phyloP scores from a whole-genome alignment of 53 echinoderm and acorn worm genomes.

The Apostichopus leukothele region DNA sequence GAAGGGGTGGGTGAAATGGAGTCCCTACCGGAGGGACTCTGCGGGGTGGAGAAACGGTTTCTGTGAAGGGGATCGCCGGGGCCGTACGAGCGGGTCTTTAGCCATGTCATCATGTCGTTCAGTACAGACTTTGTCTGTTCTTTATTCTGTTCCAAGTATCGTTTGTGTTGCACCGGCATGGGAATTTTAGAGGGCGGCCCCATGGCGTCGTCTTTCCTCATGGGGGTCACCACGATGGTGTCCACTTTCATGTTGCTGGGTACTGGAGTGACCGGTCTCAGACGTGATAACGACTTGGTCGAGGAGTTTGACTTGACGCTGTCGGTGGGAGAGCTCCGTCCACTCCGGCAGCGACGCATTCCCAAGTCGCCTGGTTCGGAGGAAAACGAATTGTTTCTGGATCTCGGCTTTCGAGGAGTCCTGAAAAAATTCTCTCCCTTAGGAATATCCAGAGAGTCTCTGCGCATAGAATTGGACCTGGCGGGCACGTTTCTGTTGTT shows the following conservation, averaged over 20 bases:
- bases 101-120: slow-evolving; percentile 70
- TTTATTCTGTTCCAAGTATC: slow-evolving; percentile 56
- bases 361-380: slow-evolving; percentile 44
- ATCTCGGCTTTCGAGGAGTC: slow-evolving; percentile 51
- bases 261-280: slow-evolving; percentile 77
- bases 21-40: slow-evolving; percentile 70
- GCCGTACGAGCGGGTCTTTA: slow-evolving; percentile 59
- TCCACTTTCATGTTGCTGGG: slow-evolving; percentile 80
- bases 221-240: slow-evolving; percentile 62
- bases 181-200: slow-evolving; percentile 74
- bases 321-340: slow-evolving; percentile 59
- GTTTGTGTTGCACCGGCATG: slow-evolving; percentile 83
- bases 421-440: slow-evolving; percentile 15
- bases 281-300: slow-evolving; percentile 63
- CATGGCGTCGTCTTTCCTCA: slow-evolving; percentile 60
- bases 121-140: slow-evolving; percentile 67
- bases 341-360: slow-evolving; percentile 47
- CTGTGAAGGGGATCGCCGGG: slow-evolving; percentile 42
- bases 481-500: slow-evolving; percentile 25
- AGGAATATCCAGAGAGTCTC: not conserved
- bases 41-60: slow-evolving; percentile 60
- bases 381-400: slow-evolving; percentile 27
- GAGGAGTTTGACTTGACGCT: slow-evolving; percentile 66
- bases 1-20: slow-evolving; percentile 89
- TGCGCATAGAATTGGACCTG: slow-evolving; percentile 52